Percentiles rank a stretch among this genome's conserved stretches.
phyloP scores from a whole-genome alignment of 2,888 invertebrate genomes.

The Buathra laborator region DNA sequence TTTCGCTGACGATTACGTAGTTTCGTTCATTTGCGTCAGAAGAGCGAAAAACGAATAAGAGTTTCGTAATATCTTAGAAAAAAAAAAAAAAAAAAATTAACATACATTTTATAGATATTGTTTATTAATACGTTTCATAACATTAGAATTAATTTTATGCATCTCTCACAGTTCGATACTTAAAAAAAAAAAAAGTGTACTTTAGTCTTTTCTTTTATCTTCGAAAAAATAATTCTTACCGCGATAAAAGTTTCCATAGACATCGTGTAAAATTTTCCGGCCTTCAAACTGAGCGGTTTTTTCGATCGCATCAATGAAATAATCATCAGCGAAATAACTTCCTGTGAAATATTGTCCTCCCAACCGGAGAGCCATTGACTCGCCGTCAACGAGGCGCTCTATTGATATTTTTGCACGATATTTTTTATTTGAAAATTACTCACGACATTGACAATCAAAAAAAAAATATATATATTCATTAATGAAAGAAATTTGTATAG shows the following conservation, averaged over 20 bases:
- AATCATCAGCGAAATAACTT: slow-evolving; percentile 66
- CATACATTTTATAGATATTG: background rate
- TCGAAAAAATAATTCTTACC: slow-evolving; percentile 65
- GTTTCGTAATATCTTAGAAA: slow-evolving; percentile 73
- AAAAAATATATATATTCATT: background rate
- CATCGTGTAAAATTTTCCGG: slow-evolving; percentile 75
- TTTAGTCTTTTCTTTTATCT: background rate
- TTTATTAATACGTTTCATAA: background rate
- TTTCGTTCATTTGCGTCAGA: slow-evolving; percentile 63
- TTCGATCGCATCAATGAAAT: slow-evolving; percentile 74
- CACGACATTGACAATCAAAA: background rate
- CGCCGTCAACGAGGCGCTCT: slow-evolving; percentile 62
- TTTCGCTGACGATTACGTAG: background rate
- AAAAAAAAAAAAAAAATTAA: background rate
- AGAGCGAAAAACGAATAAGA: slow-evolving; percentile 78
- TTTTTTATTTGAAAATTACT: background rate
- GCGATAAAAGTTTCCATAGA: slow-evolving; percentile 76
- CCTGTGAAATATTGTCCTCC: slow-evolving; percentile 66
- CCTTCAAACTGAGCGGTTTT: slow-evolving; percentile 71
- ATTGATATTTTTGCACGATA: slow-evolving; percentile 14
- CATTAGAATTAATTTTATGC: background rate
- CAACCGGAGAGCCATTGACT: slow-evolving; percentile 77
- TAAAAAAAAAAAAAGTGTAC: background rate
- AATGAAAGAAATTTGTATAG: slow-evolving; percentile 6
- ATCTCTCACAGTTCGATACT: background rate